A percentile compares a stretch with the other conserved stretches of the same genome.
These are phyloP conservation scores for Marronus borbonicus DNA, from an alignment of 2,888 invertebrate genomes.

Conservation along the genomic window DNA sequence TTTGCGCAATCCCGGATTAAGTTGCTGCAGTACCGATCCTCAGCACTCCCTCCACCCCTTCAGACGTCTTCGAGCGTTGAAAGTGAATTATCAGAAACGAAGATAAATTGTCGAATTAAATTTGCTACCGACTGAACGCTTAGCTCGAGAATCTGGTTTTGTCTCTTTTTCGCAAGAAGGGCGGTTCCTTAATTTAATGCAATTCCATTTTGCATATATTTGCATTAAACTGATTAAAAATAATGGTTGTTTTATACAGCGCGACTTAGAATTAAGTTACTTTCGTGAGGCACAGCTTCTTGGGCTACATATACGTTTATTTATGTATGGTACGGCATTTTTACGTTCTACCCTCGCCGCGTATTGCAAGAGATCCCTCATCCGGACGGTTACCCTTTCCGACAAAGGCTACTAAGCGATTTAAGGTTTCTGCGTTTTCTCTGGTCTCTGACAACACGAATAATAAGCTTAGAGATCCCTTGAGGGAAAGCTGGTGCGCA, in stretches of 20 bases:
- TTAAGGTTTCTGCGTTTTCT: no score
- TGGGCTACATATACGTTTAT: no score
- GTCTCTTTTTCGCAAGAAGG: slow-evolving; percentile 11
- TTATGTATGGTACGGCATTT: no score
- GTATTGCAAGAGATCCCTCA: no score
- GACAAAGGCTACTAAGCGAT: no score
- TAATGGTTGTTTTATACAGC: slow-evolving; percentile 11
- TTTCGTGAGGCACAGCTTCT: no score
- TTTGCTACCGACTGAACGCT: slow-evolving; percentile 14
- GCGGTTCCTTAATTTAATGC: slow-evolving; percentile 16
- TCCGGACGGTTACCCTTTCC: no score
- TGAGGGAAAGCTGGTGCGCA: no score
- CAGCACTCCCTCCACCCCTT: not conserved
- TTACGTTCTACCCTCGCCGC: no score
- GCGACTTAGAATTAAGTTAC: not conserved
- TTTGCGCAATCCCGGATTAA: not conserved
- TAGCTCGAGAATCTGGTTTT: slow-evolving; percentile 23
- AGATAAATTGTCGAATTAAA: slow-evolving; percentile 40
- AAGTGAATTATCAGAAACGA: slow-evolving; percentile 28
- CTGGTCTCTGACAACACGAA: no score
- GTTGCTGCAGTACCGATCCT: not conserved
- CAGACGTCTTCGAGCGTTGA: not conserved
- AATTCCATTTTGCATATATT: slow-evolving; percentile 33
- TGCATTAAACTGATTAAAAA: slow-evolving; percentile 22
- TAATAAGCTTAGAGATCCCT: no score